Conservation (phyloP, 2,888 invertebrate species). For the Phymatocera aterrima region DNA sequence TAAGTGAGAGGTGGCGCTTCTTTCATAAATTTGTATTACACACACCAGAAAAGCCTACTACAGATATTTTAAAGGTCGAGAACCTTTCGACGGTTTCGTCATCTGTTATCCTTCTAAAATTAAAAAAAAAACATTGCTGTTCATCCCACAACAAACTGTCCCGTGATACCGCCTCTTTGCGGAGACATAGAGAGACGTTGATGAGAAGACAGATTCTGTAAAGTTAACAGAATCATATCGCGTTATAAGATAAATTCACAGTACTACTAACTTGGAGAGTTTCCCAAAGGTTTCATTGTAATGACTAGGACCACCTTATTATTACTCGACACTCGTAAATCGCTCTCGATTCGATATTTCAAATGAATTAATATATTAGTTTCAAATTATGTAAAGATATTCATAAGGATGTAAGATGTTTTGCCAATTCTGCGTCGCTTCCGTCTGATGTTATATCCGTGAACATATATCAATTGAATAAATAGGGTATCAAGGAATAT, state of each 20-base stretch:
- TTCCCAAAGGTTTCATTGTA: constrained; percentile 48
- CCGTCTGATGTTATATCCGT: constrained; percentile 36
- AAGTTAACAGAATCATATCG: not conserved
- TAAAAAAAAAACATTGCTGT: not conserved
- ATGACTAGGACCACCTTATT: constrained; percentile 44
- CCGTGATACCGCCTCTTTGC: not conserved
- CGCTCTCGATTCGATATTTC: constrained; percentile 21
- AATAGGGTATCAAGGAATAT: not conserved
- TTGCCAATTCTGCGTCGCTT: not conserved
- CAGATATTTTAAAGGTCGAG: constrained; percentile 21
- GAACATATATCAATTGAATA: constrained; percentile 40
- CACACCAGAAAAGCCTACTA: not conserved
- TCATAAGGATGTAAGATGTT: too few species aligned
- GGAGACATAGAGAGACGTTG: not conserved
- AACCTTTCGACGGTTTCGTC: constrained; percentile 29
- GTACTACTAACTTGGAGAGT: constrained; percentile 24
- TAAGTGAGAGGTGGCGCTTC: constrained; percentile 36
- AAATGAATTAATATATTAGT: not conserved
- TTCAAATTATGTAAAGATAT: too few species aligned
- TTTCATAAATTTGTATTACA: constrained; percentile 15
- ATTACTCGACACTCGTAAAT: constrained; percentile 38
- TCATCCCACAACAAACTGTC: not conserved
- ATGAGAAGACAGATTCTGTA: not conserved
- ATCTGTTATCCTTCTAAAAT: not conserved
- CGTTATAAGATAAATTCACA: constrained; percentile 16